Evolutionary conservation across 2,797 vertebrate species (phyloP), one percentile per base, ranked within the genome.

Genomic region (Siniperca undulata): DNA sequence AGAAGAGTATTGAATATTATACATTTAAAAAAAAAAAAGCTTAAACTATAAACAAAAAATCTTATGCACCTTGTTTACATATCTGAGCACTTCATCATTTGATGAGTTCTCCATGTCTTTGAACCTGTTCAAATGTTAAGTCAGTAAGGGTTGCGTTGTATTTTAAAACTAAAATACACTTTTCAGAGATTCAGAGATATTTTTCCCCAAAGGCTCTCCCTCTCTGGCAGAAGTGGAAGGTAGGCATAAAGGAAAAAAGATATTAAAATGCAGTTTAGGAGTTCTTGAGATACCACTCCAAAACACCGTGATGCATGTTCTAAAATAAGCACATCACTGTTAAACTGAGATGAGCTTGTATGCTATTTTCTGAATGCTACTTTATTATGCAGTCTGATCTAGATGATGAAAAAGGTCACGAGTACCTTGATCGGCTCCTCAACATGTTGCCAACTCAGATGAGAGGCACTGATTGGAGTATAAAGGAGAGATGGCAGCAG

Each of bases 391-490:
- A 48, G 66, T 52, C 55, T 56, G 70, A 71, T 70, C 48, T 46
- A 22, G 44, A 59, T 75, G 80, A 73, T 56, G 66, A 74, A 36
- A 74, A 82, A 83, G 77, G 74, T 85, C 75, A 79, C 9, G n/a
- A 76, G 68, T 55, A 68, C 78, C 70, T 80, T 74, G 73, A 89
- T 82, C 74, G 66, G 67, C 58, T 83, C 75, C 68, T 74, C 56
- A 67, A 48, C 62, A 19, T 78, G 76, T 67, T 82, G 65, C 69
- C 61, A 61, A 30, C 71, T 77, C 3, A 40, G 77, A 82, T 82
- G 66, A 89, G 83, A 89, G 81, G 79, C 66, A 81, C 52, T 67
- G 11, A 22, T 81, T 72, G 14, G 55, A 69, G 70, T 48, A 9
- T 65, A 34, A 73, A 80, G 71, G 55, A 61, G 66, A 42, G 79